A percentile compares a stretch with the other conserved stretches of the same genome.
Evolutionary conservation across 2,113 vertebrate genomes (phyloP).

Genomic region (Vidua macroura): DNA sequence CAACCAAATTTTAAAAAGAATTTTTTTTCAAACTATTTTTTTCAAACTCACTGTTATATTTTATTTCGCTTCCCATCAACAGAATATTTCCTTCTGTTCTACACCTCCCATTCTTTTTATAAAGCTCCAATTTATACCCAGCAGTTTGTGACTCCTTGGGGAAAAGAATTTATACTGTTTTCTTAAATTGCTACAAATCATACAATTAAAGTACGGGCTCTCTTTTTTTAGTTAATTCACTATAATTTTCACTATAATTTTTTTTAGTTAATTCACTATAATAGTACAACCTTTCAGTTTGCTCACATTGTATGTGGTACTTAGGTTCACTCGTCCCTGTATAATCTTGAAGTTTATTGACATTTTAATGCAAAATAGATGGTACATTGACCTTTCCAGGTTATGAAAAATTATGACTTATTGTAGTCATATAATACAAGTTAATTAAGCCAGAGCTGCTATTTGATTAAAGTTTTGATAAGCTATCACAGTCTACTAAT

Average conservation of each 20-base stretch:
- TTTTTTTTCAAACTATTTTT: neutral
- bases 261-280: neutral
- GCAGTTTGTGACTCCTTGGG: neutral
- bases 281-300: neutral
- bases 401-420: constrained; percentile 32
- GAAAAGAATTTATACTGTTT: neutral
- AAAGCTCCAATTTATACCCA: neutral
- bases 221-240: neutral
- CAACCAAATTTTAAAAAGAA: fast-evolving
- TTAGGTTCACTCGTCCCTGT: neutral
- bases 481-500: constrained; percentile 16
- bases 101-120: neutral
- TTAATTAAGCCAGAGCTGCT: constrained; percentile 19
- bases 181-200: neutral
- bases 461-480: constrained; percentile 48
- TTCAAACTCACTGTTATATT: neutral
- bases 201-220: neutral
- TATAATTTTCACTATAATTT: no score
- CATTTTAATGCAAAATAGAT: constrained; percentile 16
- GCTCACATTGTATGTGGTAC: neutral
- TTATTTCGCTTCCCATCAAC: neutral
- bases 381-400: neutral
- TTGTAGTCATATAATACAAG: neutral
- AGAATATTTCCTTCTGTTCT: neutral
- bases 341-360: constrained; percentile 7